These are phyloP conservation scores for Manis crassicaudata DNA, from an alignment of 2,797 vertebrate genomes.

Conservation along the genomic window DNA sequence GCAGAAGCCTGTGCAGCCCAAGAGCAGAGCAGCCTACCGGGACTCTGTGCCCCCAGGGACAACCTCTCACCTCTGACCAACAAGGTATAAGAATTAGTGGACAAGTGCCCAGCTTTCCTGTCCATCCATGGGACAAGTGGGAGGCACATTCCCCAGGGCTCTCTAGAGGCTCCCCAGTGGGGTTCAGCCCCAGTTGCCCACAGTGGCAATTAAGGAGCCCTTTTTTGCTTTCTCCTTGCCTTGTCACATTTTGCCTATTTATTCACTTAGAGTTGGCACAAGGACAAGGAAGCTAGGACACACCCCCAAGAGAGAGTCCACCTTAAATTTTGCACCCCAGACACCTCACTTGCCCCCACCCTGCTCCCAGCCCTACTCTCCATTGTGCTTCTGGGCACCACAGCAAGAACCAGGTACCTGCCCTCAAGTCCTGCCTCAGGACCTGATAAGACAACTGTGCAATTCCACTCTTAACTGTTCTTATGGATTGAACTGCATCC, in stretches of 20 bases:
- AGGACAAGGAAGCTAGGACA: background rate
- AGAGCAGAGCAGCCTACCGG: background rate
- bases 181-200: background rate
- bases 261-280: rapidly evolving
- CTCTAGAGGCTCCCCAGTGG: background rate
- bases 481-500: background rate
- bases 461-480: background rate
- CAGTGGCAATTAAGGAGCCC: background rate
- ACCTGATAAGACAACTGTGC: background rate
- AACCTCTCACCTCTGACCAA: background rate
- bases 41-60: background rate
- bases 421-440: background rate
- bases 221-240: background rate
- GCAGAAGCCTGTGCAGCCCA: background rate
- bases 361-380: background rate
- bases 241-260: background rate
- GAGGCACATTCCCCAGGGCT: background rate
- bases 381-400: background rate
- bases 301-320: background rate
- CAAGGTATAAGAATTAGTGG: background rate
- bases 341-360: background rate
- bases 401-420: background rate
- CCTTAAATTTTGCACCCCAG: too few species aligned
- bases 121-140: background rate
- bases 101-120: background rate